Evolutionary conservation across 2,113 vertebrate genomes (phyloP).

Genomic region (Furnarius figulus): DNA sequence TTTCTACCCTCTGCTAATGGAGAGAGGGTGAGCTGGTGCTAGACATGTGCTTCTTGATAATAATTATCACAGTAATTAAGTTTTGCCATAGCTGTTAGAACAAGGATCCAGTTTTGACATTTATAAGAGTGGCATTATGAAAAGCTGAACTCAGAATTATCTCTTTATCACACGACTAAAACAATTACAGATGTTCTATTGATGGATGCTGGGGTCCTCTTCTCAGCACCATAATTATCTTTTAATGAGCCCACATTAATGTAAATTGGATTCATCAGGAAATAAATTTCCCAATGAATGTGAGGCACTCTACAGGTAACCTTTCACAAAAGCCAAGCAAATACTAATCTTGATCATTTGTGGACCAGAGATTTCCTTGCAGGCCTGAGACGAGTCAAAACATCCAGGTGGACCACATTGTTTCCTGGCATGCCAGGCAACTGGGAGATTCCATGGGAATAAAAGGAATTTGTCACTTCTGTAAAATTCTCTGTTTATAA

Average conservation of each 20-base stretch:
- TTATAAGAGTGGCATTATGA: constrained; percentile 66
- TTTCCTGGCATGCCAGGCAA: not conserved
- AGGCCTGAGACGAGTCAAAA: not conserved
- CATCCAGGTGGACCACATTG: not conserved
- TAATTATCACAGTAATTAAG: constrained; percentile 72
- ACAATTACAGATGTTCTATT: constrained; percentile 72
- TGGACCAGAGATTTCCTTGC: constrained; percentile 21
- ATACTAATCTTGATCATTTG: constrained; percentile 38
- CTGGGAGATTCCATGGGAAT: not conserved
- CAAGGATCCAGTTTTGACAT: constrained; percentile 69
- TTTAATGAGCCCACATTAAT: constrained; percentile 92
- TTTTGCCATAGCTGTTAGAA: constrained; percentile 58
- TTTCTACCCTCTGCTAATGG: constrained; percentile 1
- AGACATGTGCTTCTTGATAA: constrained; percentile 62
- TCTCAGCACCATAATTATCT: constrained; percentile 83
- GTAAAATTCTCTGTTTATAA: not conserved
- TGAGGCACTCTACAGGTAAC: constrained; percentile 78
- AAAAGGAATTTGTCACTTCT: not conserved
- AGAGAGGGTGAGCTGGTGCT: constrained; percentile 22
- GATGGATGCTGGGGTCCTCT: constrained; percentile 62
- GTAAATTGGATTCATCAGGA: constrained; percentile 85
- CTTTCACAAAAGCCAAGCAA: constrained; percentile 70
- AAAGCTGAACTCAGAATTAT: constrained; percentile 52
- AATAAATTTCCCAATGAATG: constrained; percentile 77
- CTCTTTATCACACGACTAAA: constrained; percentile 66